phyloP scores from a whole-genome alignment of 2,113 vertebrate species.

The Paralichthys olivaceus region DNA sequence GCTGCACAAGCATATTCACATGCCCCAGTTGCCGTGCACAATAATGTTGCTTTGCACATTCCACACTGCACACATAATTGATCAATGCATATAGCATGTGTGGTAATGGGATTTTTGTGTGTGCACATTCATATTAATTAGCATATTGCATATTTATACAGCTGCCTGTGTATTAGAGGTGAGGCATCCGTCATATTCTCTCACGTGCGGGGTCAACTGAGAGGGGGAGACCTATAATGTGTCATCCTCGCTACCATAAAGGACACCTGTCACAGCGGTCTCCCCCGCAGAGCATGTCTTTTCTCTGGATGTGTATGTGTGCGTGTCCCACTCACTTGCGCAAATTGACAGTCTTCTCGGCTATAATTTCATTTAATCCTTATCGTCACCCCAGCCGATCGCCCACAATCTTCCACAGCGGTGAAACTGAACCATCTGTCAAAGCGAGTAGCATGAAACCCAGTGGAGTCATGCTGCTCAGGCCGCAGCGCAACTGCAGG shows the following conservation, averaged over 20 bases:
- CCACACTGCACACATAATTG: constrained; percentile 8
- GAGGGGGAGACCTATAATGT: not conserved
- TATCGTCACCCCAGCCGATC: not conserved
- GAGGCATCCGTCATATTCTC: not conserved
- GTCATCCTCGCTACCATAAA: not conserved
- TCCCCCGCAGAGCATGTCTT: constrained; percentile 12
- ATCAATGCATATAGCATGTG: constrained; percentile 24
- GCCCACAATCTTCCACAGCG: not conserved
- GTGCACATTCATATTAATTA: constrained; percentile 19
- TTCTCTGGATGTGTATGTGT: not conserved
- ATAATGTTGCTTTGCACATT: constrained; percentile 1
- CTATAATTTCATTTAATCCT: constrained; percentile 33
- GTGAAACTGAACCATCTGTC: constrained; percentile 7
- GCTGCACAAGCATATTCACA: constrained; percentile 23
- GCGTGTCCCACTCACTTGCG: not conserved
- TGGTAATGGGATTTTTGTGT: constrained; percentile 11
- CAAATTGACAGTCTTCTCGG: not conserved
- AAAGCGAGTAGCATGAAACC: not conserved
- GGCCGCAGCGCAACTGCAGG: not conserved
- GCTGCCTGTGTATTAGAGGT: constrained; percentile 7
- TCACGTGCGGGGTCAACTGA: not conserved
- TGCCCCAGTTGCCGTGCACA: constrained; percentile 20
- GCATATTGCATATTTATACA: constrained; percentile 24
- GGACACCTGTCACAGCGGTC: constrained; percentile 1
- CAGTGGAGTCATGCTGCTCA: not conserved